phyloP scores from a whole-genome alignment of 2,888 invertebrate species.

The Eurois occulta region DNA sequence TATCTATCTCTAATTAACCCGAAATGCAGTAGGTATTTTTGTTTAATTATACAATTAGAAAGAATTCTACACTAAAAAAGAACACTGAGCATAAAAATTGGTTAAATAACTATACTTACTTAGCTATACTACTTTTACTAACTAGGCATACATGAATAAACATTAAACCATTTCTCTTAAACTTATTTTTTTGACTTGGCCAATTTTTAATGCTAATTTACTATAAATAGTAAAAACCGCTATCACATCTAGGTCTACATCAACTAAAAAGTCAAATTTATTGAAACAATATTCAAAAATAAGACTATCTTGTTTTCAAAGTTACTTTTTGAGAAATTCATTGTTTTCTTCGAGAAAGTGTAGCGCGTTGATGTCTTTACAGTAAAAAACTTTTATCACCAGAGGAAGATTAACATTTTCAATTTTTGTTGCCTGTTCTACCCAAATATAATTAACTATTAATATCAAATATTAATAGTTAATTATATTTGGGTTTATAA shows the following conservation, averaged over 20 bases:
- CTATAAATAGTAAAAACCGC: not conserved
- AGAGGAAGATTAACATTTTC: not conserved
- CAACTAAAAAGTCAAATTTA: not conserved
- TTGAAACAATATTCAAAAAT: not conserved
- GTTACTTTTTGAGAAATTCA: not conserved
- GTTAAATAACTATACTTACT: too few relatives aligned
- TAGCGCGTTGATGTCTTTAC: constrained; percentile 73
- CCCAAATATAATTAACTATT: too few relatives aligned
- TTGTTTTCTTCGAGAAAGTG: constrained; percentile 57
- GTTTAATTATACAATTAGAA: constrained; percentile 23
- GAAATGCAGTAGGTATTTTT: not conserved
- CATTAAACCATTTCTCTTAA: not conserved
- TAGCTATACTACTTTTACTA: not conserved
- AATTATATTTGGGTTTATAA: too few relatives aligned
- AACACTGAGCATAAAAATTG: not conserved
- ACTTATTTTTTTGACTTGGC: not conserved
- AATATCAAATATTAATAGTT: too few relatives aligned
- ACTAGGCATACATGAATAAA: not conserved
- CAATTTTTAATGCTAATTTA: not conserved
- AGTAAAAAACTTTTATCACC: constrained; percentile 59
- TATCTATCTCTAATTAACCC: not conserved
- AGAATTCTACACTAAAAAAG: constrained; percentile 18
- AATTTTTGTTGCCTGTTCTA: not conserved
- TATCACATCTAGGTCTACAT: not conserved
- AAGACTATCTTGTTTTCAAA: not conserved